Evolutionary conservation across 2,113 vertebrate species (phyloP).

Genomic region (Oophaga pumilio): DNA sequence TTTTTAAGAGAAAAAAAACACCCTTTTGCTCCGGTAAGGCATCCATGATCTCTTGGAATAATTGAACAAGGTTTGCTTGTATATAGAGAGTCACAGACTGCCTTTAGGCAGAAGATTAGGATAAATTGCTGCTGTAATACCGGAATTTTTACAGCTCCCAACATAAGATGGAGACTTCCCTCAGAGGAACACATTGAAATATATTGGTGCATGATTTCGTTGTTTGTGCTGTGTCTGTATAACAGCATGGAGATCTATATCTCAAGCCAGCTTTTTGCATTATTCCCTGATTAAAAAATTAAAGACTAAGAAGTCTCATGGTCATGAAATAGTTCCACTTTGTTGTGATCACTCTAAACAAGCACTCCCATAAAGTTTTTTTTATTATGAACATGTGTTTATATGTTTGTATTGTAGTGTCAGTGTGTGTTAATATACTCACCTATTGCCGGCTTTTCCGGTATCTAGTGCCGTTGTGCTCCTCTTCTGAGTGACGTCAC

Average conservation of each 20-base stretch:
- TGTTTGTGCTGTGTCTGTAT: not conserved
- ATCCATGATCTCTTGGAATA: conserved; percentile 18
- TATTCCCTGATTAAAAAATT: too few species aligned
- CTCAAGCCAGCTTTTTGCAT: not conserved
- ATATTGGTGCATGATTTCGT: conserved; percentile 27
- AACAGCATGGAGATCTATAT: conserved; percentile 13
- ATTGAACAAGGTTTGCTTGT: not conserved
- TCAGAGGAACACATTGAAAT: not conserved
- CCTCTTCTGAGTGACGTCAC: too few species aligned
- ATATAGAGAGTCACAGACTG: not conserved
- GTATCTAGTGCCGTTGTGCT: too few species aligned
- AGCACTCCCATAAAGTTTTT: too few species aligned
- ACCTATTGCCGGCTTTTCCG: too few species aligned
- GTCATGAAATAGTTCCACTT: not conserved
- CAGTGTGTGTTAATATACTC: too few species aligned
- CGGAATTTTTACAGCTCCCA: conserved; percentile 7
- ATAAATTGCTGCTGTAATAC: not conserved
- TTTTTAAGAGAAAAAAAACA: conserved; percentile 26
- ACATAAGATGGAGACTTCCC: not conserved
- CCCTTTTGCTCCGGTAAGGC: not conserved
- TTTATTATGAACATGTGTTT: too few species aligned
- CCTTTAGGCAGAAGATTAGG: conserved; percentile 4
- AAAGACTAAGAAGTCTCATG: not conserved
- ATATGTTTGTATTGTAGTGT: too few species aligned
- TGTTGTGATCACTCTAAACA: not conserved